A percentile compares a stretch with the other conserved stretches of the same genome.
Conservation (phyloP, 2,113 vertebrate species). For the Australoheros scitulus region DNA sequence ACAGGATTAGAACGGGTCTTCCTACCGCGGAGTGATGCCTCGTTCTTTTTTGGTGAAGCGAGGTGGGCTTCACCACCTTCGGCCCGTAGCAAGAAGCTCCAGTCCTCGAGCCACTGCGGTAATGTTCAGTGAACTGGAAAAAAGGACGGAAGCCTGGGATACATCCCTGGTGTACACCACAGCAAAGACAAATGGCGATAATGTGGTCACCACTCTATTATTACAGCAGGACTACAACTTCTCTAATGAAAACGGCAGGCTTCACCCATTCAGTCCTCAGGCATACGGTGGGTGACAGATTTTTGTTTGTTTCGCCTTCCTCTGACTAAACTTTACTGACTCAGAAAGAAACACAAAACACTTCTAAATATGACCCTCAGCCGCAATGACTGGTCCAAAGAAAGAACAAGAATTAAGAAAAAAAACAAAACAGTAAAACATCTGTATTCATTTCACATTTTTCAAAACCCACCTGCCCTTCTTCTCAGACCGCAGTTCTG, state of each 20-base stretch:
- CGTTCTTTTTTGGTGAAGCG: conserved; percentile 81
- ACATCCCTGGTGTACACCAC: conserved; percentile 30
- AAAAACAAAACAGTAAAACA: no score
- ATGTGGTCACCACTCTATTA: neutral
- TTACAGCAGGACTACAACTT: conserved; percentile 2
- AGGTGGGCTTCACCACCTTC: conserved; percentile 61
- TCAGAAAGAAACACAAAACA: neutral
- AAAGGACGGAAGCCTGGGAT: conserved; percentile 18
- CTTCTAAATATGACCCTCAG: neutral
- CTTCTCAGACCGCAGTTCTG: conserved; percentile 8
- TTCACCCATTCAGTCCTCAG: neutral
- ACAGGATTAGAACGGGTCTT: neutral
- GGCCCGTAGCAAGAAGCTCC: conserved; percentile 21
- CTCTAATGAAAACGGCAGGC: neutral
- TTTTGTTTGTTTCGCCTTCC: neutral
- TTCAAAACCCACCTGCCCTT: neutral
- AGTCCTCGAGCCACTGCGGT: conserved; percentile 13
- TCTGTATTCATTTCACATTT: neutral
- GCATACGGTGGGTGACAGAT: conserved; percentile 10
- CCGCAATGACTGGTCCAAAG: neutral
- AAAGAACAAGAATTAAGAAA: neutral
- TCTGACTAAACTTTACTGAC: no score
- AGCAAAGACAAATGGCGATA: neutral
- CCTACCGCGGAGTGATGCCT: conserved; percentile 65
- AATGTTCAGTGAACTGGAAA: neutral